phyloP scores from a whole-genome alignment of 2,888 invertebrate genomes.

The Nesidiocoris tenuis region DNA sequence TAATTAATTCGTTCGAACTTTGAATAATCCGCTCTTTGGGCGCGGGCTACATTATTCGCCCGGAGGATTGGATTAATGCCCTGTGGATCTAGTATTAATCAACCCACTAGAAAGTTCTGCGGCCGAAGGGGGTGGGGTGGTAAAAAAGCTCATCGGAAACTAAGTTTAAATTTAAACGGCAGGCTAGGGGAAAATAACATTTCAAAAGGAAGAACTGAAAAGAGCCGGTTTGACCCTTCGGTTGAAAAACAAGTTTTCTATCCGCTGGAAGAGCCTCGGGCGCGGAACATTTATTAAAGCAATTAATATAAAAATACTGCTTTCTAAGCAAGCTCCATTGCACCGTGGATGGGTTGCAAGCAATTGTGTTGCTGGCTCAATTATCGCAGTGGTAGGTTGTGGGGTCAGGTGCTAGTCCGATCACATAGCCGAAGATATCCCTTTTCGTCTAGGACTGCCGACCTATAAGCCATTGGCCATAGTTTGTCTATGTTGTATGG shows the following conservation, averaged over 20 bases:
- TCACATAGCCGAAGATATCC: too few relatives aligned
- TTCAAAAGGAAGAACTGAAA: neutral
- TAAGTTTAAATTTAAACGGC: neutral
- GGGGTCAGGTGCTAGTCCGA: too few relatives aligned
- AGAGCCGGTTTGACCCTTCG: neutral
- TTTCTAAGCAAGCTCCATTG: neutral
- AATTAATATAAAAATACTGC: constrained; percentile 21
- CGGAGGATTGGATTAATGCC: too few relatives aligned
- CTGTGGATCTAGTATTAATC: too few relatives aligned
- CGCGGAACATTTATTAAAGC: constrained; percentile 11
- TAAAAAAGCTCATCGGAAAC: neutral
- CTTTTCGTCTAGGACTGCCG: too few relatives aligned
- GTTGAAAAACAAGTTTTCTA: neutral
- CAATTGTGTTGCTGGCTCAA: too few relatives aligned
- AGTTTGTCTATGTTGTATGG: too few relatives aligned
- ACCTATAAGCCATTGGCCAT: too few relatives aligned
- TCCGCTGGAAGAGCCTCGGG: neutral
- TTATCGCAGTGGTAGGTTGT: too few relatives aligned
- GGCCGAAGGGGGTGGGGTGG: neutral
- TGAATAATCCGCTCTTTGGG: too few relatives aligned
- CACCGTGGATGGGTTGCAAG: neutral
- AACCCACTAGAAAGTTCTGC: neutral
- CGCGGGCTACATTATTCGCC: too few relatives aligned
- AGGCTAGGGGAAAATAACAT: neutral
- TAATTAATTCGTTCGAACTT: too few relatives aligned